Evolutionary conservation across 2,888 invertebrate species (phyloP), one percentile per base, ranked within the genome.

Genomic region (Microdon myrmicae): DNA sequence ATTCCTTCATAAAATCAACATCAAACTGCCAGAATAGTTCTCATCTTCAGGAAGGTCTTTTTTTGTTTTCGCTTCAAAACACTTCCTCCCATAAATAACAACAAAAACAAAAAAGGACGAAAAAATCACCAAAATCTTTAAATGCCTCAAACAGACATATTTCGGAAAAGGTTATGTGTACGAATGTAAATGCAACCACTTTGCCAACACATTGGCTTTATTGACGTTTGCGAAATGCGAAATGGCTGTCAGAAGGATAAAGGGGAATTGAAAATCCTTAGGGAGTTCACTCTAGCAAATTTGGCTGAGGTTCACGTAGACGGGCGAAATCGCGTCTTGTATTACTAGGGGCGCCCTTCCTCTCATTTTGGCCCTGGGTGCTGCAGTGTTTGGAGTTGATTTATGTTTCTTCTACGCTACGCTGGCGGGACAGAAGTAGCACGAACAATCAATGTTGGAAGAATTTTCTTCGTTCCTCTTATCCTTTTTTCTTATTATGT

Each of bases 121-220:
- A 38, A 35, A 32, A 20, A 44, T 44, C 35, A 56, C 51, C 56
- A 58, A 64, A 58, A 64, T 64, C 51, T 58, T 64, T 64, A 64
- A 64, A 64, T 53, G 64, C 51, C 58, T 43, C 43, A 64, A 64
- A 58, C 64, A 64, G 64, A 53, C 64, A 51, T 51, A 64, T 64
- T 64, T 58, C 58, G 51, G 58, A 64, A 64, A 58, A 51, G 51
- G 58, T 64, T 64, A 64, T 58, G 51, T 64, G 58, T 51, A 64
- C 64, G 64, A 64, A 64, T 64, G 64, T 64, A 64, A 64, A 64
- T 64, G 58, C 64, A 64, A 64, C 58, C 64, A 64, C 64, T 64
- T 64, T 64, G 58, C 64, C 51, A 58, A 64, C 64, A 64, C 64
- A 64, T 64, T 64, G 64, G 58, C 64, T 64, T 58, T 64, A 64